Percentiles rank a stretch among this genome's conserved stretches.
These are phyloP conservation scores for Gastrophryne carolinensis DNA, from an alignment of 2,797 vertebrate genomes.

Conservation along the genomic window DNA sequence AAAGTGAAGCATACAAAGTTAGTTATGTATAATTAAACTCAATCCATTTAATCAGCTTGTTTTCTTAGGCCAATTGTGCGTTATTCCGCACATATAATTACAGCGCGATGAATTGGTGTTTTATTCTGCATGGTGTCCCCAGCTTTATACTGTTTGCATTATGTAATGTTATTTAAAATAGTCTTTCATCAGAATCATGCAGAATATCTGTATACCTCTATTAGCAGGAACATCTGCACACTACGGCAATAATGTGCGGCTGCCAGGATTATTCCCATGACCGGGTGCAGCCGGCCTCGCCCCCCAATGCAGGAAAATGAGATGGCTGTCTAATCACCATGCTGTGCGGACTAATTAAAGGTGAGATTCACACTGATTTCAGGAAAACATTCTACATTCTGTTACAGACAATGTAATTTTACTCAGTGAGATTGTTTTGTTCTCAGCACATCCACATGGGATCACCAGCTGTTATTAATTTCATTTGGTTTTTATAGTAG, in stretches of 20 bases:
- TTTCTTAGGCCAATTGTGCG: neutral
- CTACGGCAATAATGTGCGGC: neutral
- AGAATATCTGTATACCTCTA: neutral
- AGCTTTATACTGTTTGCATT: neutral
- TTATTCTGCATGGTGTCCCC: neutral
- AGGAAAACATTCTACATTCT: neutral
- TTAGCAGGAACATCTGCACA: neutral
- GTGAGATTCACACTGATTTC: neutral
- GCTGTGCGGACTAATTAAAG: slow-evolving; percentile 21
- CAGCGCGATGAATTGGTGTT: neutral
- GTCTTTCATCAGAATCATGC: too few species aligned
- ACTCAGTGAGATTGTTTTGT: neutral
- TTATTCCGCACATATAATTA: neutral
- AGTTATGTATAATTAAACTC: neutral
- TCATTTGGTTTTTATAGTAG: too few species aligned
- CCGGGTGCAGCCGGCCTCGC: slow-evolving; percentile 2
- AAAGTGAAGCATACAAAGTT: too few species aligned
- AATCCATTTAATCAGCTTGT: neutral
- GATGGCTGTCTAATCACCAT: slow-evolving; percentile 15
- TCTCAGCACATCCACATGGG: neutral
- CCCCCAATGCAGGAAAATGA: neutral
- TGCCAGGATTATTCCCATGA: slow-evolving; percentile 19
- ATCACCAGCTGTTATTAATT: neutral
- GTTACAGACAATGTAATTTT: neutral
- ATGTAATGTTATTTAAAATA: too few species aligned